Conservation (phyloP, 2,888 invertebrate genomes). For the Tortricodes alternella region DNA sequence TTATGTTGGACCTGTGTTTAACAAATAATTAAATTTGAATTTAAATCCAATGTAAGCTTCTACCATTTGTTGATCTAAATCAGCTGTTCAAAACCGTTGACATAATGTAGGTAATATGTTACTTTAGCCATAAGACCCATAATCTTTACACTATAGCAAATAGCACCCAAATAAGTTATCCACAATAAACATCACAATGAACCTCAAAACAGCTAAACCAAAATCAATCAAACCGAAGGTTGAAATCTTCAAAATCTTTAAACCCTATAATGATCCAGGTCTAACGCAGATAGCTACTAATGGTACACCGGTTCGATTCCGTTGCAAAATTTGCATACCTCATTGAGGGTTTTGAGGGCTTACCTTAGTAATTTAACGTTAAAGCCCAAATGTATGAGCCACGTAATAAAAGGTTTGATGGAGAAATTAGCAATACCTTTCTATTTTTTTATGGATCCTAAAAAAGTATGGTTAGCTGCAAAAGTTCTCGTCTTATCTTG, state of each 20-base stretch:
- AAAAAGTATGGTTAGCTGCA: no score
- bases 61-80: no score
- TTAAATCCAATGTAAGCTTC: no score
- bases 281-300: slow-evolving; percentile 62
- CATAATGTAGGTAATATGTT: no score
- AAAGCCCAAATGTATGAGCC: slow-evolving; percentile 17
- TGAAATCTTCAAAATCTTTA: slow-evolving; percentile 46
- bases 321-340: slow-evolving; percentile 70
- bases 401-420: slow-evolving; percentile 41
- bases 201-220: slow-evolving; percentile 20
- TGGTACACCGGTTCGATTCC: slow-evolving; percentile 56
- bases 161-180: no score
- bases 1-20: no score
- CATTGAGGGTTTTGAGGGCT: slow-evolving; percentile 78
- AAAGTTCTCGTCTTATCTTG: no score
- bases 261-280: slow-evolving; percentile 61
- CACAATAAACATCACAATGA: no score
- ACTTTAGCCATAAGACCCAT: no score
- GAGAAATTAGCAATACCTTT: slow-evolving; percentile 58
- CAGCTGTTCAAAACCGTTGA: no score
- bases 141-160: no score
- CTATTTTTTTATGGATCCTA: slow-evolving; percentile 4
- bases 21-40: no score
- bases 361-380: slow-evolving; percentile 52
- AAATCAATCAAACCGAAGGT: slow-evolving; percentile 44